Conservation (phyloP, 2,113 vertebrate species). For the Meles meles region DNA sequence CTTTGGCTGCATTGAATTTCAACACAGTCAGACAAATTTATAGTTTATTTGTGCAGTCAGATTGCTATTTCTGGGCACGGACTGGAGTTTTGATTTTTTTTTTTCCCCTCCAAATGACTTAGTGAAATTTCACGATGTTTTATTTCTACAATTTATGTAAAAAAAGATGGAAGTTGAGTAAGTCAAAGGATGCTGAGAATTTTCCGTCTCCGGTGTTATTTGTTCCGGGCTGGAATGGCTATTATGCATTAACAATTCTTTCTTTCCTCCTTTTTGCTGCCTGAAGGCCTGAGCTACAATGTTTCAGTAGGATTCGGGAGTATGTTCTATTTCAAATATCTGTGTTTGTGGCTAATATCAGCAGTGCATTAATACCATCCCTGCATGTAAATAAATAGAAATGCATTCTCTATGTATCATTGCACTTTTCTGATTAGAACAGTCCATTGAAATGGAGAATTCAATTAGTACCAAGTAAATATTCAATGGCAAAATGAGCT, state of each 20-base stretch:
- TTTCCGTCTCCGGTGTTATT: slow-evolving; percentile 42
- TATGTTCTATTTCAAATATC: slow-evolving; percentile 87
- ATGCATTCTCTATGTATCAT: slow-evolving; percentile 62
- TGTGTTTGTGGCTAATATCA: slow-evolving; percentile 75
- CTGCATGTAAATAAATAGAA: slow-evolving; percentile 77
- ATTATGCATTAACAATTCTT: slow-evolving; percentile 80
- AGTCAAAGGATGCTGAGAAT: slow-evolving; percentile 4
- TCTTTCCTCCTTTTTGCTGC: slow-evolving; percentile 84
- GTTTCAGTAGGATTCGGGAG: slow-evolving; percentile 97
- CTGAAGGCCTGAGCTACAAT: slow-evolving; percentile 96
- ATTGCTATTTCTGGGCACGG: slow-evolving; percentile 33
- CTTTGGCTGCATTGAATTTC: slow-evolving; percentile 36
- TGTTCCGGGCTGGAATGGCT: slow-evolving; percentile 59
- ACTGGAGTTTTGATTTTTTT: neutral
- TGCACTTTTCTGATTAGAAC: slow-evolving; percentile 56
- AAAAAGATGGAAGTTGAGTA: slow-evolving; percentile 31
- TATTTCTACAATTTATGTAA: slow-evolving; percentile 62
- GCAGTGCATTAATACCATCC: slow-evolving; percentile 56
- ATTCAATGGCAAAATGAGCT: slow-evolving; percentile 51
- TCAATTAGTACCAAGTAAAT: slow-evolving; percentile 51
- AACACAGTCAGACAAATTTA: neutral
- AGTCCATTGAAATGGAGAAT: slow-evolving; percentile 65
- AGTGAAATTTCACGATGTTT: slow-evolving; percentile 49
- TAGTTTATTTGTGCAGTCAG: slow-evolving; percentile 27
- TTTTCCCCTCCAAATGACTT: neutral